Conservation (phyloP, 2,113 vertebrate genomes). For the Ictalurus furcatus region DNA sequence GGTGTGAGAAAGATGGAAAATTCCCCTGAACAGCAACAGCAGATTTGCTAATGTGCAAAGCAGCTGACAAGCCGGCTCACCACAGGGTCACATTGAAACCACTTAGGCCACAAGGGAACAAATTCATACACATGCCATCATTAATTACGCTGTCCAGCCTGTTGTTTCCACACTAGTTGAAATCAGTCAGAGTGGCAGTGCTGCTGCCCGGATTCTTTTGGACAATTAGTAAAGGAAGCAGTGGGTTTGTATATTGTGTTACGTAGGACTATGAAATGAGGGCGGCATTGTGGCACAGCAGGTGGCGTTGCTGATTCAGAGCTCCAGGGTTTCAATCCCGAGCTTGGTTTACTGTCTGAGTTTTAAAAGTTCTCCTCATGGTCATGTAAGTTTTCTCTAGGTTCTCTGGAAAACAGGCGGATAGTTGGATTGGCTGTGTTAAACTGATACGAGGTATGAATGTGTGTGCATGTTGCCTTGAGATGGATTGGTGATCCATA, state of each 20-base stretch:
- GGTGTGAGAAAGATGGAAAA: slow-evolving; percentile 66
- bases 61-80: slow-evolving; percentile 51
- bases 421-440: not conserved
- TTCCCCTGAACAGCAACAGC: slow-evolving; percentile 59
- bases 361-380: not conserved
- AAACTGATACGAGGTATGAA: not conserved
- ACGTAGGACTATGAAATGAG: not conserved
- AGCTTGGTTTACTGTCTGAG: not conserved
- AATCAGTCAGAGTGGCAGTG: slow-evolving; percentile 37
- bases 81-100: slow-evolving; percentile 54
- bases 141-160: slow-evolving; percentile 45
- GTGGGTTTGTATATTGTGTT: slow-evolving; percentile 12
- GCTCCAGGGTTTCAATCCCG: not conserved
- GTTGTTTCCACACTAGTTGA: slow-evolving; percentile 29
- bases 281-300: not conserved
- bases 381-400: not conserved
- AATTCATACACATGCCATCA: slow-evolving; percentile 50
- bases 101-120: slow-evolving; percentile 52
- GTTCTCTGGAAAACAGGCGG: not conserved
- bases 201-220: slow-evolving; percentile 24
- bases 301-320: not conserved
- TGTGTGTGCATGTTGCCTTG: not conserved
- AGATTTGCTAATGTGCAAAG: slow-evolving; percentile 66
- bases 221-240: slow-evolving; percentile 13
- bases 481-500: not conserved